Percentiles rank a stretch among this genome's conserved stretches.
phyloP scores from a whole-genome alignment of 2,113 vertebrate species.

The Nyctibius bracteatus region DNA sequence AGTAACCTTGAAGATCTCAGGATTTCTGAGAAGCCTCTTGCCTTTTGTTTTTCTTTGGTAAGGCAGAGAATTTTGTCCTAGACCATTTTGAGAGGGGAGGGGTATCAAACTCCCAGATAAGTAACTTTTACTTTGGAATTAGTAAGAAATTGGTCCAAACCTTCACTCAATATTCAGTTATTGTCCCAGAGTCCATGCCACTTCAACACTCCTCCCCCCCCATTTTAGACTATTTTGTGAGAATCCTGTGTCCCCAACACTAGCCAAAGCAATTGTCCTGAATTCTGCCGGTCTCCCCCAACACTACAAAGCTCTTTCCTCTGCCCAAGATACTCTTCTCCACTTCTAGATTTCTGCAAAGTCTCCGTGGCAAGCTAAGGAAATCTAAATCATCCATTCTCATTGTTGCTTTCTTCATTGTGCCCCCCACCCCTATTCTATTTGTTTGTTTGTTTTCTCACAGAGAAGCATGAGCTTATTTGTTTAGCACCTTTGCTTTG shows the following conservation, averaged over 20 bases:
- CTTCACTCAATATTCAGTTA: neutral
- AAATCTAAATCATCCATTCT: neutral
- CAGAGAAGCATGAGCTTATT: neutral
- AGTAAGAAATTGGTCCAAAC: neutral
- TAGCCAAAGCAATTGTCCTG: neutral
- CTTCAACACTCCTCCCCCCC: rapidly evolving
- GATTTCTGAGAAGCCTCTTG: neutral
- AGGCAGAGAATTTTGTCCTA: neutral
- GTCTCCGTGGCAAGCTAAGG: neutral
- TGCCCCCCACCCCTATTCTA: neutral
- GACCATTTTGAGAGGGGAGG: neutral
- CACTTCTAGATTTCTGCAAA: neutral
- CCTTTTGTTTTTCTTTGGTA: neutral
- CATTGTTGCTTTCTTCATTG: neutral
- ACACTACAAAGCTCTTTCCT: neutral
- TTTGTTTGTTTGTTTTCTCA: neutral
- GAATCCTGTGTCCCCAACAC: neutral
- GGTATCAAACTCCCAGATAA: neutral
- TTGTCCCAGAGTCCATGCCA: neutral
- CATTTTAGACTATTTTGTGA: neutral
- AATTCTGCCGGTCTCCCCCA: neutral
- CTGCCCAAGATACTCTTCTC: neutral
- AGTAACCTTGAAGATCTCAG: neutral
- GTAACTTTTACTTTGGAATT: neutral
- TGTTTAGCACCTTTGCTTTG: neutral